Conservation (phyloP, 2,888 invertebrate species). For the Altica lythri region DNA sequence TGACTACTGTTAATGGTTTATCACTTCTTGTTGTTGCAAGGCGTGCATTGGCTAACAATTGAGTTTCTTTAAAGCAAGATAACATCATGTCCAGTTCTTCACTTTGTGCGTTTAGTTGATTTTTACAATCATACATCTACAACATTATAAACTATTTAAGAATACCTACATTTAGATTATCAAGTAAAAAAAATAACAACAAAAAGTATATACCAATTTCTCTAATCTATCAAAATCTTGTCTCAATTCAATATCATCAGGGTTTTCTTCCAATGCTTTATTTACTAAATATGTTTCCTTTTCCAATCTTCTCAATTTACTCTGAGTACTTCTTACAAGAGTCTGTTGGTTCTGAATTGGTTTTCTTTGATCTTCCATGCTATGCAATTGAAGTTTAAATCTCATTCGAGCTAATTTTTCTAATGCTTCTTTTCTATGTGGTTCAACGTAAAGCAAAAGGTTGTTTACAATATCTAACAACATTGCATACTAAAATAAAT, state of each 20-base stretch:
- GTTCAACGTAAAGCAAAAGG: constrained; percentile 93
- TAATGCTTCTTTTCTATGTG: constrained; percentile 87
- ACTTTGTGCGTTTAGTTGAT: constrained; percentile 81
- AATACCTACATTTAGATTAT: constrained; percentile 2
- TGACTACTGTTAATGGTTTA: constrained; percentile 76
- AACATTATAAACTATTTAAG: constrained; percentile 23
- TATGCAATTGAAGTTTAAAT: constrained; percentile 90
- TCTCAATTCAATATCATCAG: constrained; percentile 63
- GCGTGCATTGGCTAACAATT: constrained; percentile 64
- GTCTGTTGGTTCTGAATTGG: constrained; percentile 93
- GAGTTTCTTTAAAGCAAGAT: constrained; percentile 86
- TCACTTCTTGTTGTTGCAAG: constrained; percentile 69
- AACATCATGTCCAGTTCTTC: constrained; percentile 96
- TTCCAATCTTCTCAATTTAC: constrained; percentile 83
- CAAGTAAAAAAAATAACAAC: neutral
- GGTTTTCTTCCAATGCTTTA: constrained; percentile 74
- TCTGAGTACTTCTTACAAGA: constrained; percentile 74
- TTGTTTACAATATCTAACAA: constrained; percentile 97
- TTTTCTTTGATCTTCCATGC: constrained; percentile 87
- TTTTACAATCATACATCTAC: constrained; percentile 87
- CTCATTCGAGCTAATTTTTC: constrained; percentile 90
- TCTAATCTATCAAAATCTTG: constrained; percentile 75
- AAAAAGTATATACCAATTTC: constrained; percentile 60
- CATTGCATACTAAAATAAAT: constrained; percentile 87
- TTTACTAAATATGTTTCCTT: constrained; percentile 88